Conservation (phyloP, 1,140 invertebrate genomes). For the Bursaphelenchus mucronatus region DNA sequence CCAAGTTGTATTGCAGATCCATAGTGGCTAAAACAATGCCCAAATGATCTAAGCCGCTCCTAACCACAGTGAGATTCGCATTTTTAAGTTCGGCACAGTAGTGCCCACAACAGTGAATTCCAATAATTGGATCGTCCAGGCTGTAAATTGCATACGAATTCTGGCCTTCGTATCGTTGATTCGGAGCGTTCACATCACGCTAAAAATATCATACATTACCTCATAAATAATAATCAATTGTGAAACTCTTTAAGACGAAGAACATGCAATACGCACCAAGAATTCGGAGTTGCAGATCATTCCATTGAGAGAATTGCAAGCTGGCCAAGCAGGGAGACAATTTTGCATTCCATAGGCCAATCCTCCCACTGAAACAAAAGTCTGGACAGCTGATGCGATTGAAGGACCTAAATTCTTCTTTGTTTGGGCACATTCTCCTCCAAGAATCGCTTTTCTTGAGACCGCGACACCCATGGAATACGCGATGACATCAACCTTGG, state of each 20-base stretch:
- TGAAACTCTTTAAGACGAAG: conserved; percentile 27
- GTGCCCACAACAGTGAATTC: conserved; percentile 26
- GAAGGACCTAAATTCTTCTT: conserved; percentile 28
- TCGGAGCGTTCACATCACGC: conserved; percentile 22
- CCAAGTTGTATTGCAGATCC: conserved; percentile 30
- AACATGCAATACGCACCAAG: conserved; percentile 16
- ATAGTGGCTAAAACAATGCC: conserved; percentile 22
- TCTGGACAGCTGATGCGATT: conserved; percentile 31
- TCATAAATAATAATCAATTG: conserved; percentile 19
- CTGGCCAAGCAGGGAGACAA: conserved; percentile 10
- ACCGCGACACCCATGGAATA: conserved; percentile 43
- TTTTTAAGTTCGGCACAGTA: conserved; percentile 29
- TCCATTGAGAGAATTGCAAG: conserved; percentile 30
- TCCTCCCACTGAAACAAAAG: conserved; percentile 25
- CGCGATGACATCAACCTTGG: conserved; percentile 33
- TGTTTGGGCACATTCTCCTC: conserved; percentile 40
- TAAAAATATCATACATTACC: conserved; percentile 24
- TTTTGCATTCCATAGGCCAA: conserved; percentile 32
- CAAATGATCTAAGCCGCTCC: conserved; percentile 24
- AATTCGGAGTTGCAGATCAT: conserved; percentile 30
- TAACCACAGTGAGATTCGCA: conserved; percentile 30
- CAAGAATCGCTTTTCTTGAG: conserved; percentile 36
- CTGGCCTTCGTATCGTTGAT: conserved; percentile 22
- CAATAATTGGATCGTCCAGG: conserved; percentile 28
- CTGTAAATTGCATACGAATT: conserved; percentile 33